Percentiles rank a stretch among this genome's conserved stretches.
Conservation (phyloP, 2,888 invertebrate species). For the Acanthacorydalis orientalis region DNA sequence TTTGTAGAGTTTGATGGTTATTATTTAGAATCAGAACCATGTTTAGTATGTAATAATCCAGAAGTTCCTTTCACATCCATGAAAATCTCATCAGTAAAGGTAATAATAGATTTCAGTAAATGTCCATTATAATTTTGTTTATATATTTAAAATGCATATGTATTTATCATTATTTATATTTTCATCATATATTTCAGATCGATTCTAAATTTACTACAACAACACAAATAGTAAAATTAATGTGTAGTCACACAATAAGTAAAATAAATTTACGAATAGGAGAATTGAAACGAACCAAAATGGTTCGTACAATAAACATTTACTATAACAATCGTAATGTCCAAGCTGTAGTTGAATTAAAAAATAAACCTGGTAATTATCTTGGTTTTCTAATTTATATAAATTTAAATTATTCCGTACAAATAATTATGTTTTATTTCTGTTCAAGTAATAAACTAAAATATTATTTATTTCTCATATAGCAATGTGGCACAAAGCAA, state of each 20-base stretch:
- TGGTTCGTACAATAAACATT: slow-evolving; percentile 90
- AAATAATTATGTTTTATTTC: slow-evolving; percentile 3
- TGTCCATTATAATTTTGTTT: too few relatives aligned
- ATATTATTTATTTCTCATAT: slow-evolving; percentile 8
- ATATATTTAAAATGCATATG: too few relatives aligned
- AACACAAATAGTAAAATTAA: slow-evolving; percentile 91
- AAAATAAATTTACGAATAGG: slow-evolving; percentile 85
- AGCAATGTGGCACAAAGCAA: slow-evolving; percentile 94
- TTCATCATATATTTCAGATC: slow-evolving; percentile 28
- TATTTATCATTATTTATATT: slow-evolving; percentile 1
- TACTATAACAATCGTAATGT: slow-evolving; percentile 94
- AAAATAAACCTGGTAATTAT: slow-evolving; percentile 64
- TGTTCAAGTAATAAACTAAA: background rate
- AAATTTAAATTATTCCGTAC: slow-evolving; percentile 1
- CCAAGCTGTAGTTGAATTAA: slow-evolving; percentile 92
- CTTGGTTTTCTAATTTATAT: slow-evolving; percentile 1
- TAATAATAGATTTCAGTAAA: slow-evolving; percentile 15
- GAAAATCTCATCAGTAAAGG: slow-evolving; percentile 84
- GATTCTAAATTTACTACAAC: slow-evolving; percentile 97
- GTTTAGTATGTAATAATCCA: slow-evolving; percentile 94
- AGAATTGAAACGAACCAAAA: slow-evolving; percentile 91
- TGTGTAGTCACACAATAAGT: slow-evolving; percentile 89
- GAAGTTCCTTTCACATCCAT: slow-evolving; percentile 84
- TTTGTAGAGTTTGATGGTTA: slow-evolving; percentile 91
- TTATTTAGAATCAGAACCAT: slow-evolving; percentile 92